Evolutionary conservation across 23 tunicate genomes (phyloP).

Genomic region (Trididemnum nubilum): DNA sequence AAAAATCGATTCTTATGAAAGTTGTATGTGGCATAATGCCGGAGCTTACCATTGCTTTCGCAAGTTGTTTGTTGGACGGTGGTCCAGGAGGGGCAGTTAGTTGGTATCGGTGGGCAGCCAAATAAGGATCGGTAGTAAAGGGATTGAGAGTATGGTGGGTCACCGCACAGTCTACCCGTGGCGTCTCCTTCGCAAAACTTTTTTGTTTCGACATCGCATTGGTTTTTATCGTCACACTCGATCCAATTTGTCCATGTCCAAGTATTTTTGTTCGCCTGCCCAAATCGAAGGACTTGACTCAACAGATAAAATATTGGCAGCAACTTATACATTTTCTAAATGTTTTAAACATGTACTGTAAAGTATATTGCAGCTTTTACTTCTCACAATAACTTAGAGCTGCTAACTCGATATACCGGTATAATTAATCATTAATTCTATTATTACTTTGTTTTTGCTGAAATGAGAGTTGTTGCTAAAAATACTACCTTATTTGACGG

Average conservation of each 20-base stretch:
- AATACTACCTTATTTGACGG: too few relatives aligned
- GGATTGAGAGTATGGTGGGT: not conserved
- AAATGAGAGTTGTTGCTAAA: too few relatives aligned
- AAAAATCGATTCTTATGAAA: too few relatives aligned
- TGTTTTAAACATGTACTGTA: too few relatives aligned
- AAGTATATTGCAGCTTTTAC: too few relatives aligned
- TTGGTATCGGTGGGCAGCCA: not conserved
- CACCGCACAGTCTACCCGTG: not conserved
- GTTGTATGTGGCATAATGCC: too few relatives aligned
- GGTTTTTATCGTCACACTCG: not conserved
- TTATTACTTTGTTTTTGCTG: too few relatives aligned
- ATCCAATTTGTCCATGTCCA: slow-evolving; percentile 23
- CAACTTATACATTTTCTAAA: too few relatives aligned
- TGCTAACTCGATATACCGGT: too few relatives aligned
- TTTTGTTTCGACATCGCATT: not conserved
- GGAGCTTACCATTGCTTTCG: not conserved
- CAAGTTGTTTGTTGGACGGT: not conserved
- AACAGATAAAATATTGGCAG: too few relatives aligned
- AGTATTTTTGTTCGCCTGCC: not conserved
- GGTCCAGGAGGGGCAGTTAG: not conserved
- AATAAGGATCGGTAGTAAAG: slow-evolving; percentile 10
- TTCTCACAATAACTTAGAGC: too few relatives aligned
- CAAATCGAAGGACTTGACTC: not conserved
- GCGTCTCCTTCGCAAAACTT: not conserved
- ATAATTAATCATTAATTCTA: too few relatives aligned